Percentiles rank a stretch among this genome's conserved stretches.
phyloP scores from a whole-genome alignment of 2,888 invertebrate genomes.

The Drosophila melanosoma region DNA sequence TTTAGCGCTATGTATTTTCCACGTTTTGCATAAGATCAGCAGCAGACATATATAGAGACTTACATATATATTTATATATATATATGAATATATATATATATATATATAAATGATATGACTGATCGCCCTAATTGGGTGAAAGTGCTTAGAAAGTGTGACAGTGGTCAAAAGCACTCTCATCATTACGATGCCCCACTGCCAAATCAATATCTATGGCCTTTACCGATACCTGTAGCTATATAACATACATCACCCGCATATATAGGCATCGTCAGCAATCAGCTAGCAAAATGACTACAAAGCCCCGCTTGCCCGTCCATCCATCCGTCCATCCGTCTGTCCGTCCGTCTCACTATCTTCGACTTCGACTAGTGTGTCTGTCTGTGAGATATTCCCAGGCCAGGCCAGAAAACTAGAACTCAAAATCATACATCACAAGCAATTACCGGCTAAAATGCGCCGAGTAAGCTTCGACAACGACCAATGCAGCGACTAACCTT shows the following conservation, averaged over 20 bases:
- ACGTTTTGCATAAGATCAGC: slow-evolving; percentile 67
- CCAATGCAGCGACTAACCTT: slow-evolving; percentile 68
- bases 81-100: slow-evolving; percentile 16
- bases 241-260: slow-evolving; percentile 79
- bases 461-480: slow-evolving; percentile 63
- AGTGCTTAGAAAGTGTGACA: slow-evolving; percentile 80
- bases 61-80: slow-evolving; percentile 1
- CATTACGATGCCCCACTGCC: slow-evolving; percentile 57
- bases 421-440: slow-evolving; percentile 80
- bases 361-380: slow-evolving; percentile 1
- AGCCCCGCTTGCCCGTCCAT: slow-evolving; percentile 14
- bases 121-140: slow-evolving; percentile 76
- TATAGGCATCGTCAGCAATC: slow-evolving; percentile 78
- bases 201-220: slow-evolving; percentile 77
- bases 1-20: slow-evolving; percentile 2
- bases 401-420: slow-evolving; percentile 75
- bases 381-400: slow-evolving; percentile 75
- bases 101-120: slow-evolving; percentile 46
- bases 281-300: slow-evolving; percentile 64
- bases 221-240: slow-evolving; percentile 68
- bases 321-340: slow-evolving; percentile 5
- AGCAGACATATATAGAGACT: slow-evolving; percentile 8
- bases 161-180: slow-evolving; percentile 46
- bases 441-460: slow-evolving; percentile 79
- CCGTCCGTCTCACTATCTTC: slow-evolving; percentile 6